phyloP scores from a whole-genome alignment of 2,797 vertebrate species.

The Eupleurogrammus muticus region DNA sequence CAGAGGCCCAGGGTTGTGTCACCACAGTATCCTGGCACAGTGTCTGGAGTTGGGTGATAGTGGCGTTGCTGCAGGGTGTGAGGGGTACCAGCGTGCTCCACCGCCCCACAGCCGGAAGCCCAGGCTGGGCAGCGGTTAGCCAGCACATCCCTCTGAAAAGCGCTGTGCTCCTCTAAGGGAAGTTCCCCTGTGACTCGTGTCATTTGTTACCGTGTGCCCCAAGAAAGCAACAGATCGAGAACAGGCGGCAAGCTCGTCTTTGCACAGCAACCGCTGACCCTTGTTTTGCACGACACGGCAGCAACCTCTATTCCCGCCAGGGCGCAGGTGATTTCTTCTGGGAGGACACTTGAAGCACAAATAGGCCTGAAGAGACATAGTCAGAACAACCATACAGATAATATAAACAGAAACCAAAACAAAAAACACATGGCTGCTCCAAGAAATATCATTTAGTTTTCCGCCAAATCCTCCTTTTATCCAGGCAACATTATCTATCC shows the following conservation, averaged over 20 bases:
- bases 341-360: background rate
- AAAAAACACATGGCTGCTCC: background rate
- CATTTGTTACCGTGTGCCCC: conserved; percentile 32
- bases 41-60: conserved; percentile 88
- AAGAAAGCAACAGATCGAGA: conserved; percentile 32
- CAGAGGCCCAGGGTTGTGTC: conserved; percentile 87
- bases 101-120: conserved; percentile 79
- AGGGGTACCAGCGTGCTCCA: conserved; percentile 65
- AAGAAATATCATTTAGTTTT: background rate
- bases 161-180: conserved; percentile 48
- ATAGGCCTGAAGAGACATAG: background rate
- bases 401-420: conserved; percentile 1
- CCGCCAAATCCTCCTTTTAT: background rate
- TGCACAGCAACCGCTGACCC: background rate
- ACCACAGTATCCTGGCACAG: conserved; percentile 93
- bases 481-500: background rate
- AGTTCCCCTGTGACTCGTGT: conserved; percentile 52
- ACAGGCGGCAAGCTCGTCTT: conserved; percentile 13
- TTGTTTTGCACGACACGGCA: background rate
- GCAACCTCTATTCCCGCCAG: no score
- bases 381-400: background rate
- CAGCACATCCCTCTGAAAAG: conserved; percentile 74
- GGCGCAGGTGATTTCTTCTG: background rate
- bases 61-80: conserved; percentile 61
- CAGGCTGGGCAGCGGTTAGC: conserved; percentile 82